A percentile compares a stretch with the other conserved stretches of the same genome.
phyloP scores from a whole-genome alignment of 2,797 vertebrate species.

The Brachymystax lenok region DNA sequence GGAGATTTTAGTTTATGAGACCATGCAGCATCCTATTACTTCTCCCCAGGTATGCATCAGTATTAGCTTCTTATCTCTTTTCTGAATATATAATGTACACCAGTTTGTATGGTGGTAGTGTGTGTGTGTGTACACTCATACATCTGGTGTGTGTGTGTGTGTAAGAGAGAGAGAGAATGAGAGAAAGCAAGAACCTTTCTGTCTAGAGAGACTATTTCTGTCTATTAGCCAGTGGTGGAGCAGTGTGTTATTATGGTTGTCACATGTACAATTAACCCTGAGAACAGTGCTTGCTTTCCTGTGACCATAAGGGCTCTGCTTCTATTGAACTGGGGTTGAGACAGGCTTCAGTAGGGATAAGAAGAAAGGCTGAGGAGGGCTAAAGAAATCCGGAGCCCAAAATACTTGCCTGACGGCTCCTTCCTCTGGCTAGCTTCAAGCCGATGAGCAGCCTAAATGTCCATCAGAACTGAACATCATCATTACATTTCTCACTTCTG shows the following conservation, averaged over 20 bases:
- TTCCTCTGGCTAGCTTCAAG: not conserved
- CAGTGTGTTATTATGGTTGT: constrained; percentile 24
- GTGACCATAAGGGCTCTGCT: constrained; percentile 41
- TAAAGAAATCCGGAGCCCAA: constrained; percentile 29
- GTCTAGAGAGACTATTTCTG: not conserved
- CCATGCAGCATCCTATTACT: not conserved
- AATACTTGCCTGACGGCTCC: constrained; percentile 1
- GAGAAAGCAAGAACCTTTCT: not conserved
- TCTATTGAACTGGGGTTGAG: constrained; percentile 46
- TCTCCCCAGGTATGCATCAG: not conserved
- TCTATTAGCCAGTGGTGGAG: constrained; percentile 14
- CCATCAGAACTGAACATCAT: constrained; percentile 3
- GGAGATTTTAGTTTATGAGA: not conserved
- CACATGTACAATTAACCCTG: constrained; percentile 49
- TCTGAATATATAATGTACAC: not conserved
- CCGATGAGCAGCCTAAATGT: not conserved
- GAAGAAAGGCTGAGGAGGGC: constrained; percentile 18
- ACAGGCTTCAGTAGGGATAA: constrained; percentile 38
- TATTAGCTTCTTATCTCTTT: not conserved
- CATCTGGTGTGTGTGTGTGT: not conserved
- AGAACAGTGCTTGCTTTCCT: constrained; percentile 36
- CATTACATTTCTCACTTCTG: constrained; percentile 6
- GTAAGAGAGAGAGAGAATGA: not conserved
- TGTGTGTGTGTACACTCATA: not conserved
- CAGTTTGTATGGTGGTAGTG: not conserved